Conservation (phyloP, 2,113 vertebrate species). For the Choloepus hoffmanni region DNA sequence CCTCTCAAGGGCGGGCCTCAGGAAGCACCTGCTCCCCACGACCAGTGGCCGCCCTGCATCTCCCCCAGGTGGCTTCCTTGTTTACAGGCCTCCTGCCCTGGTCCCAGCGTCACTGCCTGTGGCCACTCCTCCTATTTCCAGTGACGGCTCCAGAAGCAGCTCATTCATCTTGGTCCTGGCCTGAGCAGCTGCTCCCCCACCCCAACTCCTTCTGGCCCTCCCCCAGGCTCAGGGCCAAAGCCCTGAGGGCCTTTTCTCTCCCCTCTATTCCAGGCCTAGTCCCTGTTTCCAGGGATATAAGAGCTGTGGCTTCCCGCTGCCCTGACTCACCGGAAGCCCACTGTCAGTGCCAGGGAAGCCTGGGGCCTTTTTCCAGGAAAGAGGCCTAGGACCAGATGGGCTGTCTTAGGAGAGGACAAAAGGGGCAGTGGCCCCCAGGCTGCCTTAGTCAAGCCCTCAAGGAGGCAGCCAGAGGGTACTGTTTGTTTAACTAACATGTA, state of each 20-base stretch:
- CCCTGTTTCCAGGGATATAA: slow-evolving; percentile 77
- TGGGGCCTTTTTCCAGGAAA: slow-evolving; percentile 80
- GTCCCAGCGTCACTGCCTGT: slow-evolving; percentile 74
- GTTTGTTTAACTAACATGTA: slow-evolving; percentile 61
- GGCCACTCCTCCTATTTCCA: slow-evolving; percentile 82
- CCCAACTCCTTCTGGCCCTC: background rate
- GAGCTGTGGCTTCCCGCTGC: slow-evolving; percentile 74
- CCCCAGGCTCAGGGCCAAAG: slow-evolving; percentile 76
- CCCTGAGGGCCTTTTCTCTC: slow-evolving; percentile 63
- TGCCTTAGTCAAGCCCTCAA: slow-evolving; percentile 59
- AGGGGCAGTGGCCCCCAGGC: slow-evolving; percentile 59
- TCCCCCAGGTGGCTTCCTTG: slow-evolving; percentile 85
- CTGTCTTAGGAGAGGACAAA: slow-evolving; percentile 58
- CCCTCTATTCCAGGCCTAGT: slow-evolving; percentile 60
- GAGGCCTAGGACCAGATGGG: slow-evolving; percentile 78
- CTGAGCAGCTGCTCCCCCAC: slow-evolving; percentile 51
- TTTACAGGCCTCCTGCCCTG: slow-evolving; percentile 81
- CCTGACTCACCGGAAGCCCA: slow-evolving; percentile 78
- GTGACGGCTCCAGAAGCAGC: slow-evolving; percentile 74
- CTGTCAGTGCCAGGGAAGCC: slow-evolving; percentile 74
- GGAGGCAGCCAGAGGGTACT: slow-evolving; percentile 52
- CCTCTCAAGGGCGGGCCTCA: slow-evolving; percentile 78
- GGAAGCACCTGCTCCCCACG: slow-evolving; percentile 83
- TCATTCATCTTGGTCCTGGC: slow-evolving; percentile 80
- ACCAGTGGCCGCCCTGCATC: slow-evolving; percentile 70